A percentile compares a stretch with the other conserved stretches of the same genome.
These are phyloP conservation scores for Sebastes iracundus DNA, from an alignment of 2,797 vertebrate genomes.

Conservation along the genomic window DNA sequence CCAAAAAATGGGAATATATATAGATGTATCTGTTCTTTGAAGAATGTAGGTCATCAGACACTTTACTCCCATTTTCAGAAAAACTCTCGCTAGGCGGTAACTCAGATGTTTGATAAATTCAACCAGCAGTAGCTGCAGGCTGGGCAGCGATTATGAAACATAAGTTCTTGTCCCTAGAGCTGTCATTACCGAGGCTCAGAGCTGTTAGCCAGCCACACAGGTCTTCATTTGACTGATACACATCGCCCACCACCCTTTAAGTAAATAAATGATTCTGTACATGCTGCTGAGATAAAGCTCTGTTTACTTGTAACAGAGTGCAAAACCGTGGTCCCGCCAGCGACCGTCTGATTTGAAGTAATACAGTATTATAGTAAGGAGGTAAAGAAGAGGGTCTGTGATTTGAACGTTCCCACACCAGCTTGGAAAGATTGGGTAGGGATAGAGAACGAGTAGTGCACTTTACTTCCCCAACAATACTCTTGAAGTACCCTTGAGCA, in stretches of 20 bases:
- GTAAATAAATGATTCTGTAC: constrained; percentile 65
- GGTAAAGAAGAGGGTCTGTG: constrained; percentile 1
- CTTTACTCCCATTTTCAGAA: neutral
- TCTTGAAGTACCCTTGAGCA: constrained; percentile 37
- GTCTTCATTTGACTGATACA: constrained; percentile 69
- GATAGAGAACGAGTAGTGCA: neutral
- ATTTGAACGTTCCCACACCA: constrained; percentile 32
- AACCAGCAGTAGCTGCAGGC: constrained; percentile 46
- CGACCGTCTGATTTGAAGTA: too few species aligned
- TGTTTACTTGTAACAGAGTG: neutral
- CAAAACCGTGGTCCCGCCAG: too few species aligned
- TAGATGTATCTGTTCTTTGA: neutral
- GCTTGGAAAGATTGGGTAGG: neutral
- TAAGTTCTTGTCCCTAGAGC: constrained; percentile 62
- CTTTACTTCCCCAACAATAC: constrained; percentile 8
- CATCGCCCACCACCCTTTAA: constrained; percentile 78
- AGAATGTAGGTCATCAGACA: constrained; percentile 1
- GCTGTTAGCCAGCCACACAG: constrained; percentile 58
- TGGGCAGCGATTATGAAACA: constrained; percentile 27
- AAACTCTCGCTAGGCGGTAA: constrained; percentile 1
- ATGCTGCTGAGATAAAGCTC: neutral
- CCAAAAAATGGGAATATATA: neutral
- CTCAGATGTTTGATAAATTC: constrained; percentile 34
- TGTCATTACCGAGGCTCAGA: constrained; percentile 62
- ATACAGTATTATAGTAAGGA: neutral